Percentiles rank a stretch among this genome's conserved stretches.
Evolutionary conservation across 2,797 vertebrate genomes (phyloP).

Genomic region (Apodemus agrarius): DNA sequence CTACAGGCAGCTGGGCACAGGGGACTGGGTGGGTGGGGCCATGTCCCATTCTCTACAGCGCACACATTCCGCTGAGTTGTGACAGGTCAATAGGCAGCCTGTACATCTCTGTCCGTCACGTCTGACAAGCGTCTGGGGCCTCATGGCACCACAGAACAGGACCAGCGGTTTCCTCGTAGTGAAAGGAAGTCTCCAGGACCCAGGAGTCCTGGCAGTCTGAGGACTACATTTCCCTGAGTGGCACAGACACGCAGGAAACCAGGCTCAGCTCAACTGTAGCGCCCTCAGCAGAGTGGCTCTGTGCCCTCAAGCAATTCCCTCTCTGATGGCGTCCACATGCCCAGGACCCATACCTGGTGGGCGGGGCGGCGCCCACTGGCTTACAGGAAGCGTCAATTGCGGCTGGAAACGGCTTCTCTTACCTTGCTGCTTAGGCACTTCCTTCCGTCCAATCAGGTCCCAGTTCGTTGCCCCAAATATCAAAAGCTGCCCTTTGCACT

Average conservation of each 20-base stretch:
- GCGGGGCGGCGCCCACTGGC: neutral
- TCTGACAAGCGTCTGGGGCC: neutral
- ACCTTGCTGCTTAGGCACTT: constrained; percentile 99
- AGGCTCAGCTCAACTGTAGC: neutral
- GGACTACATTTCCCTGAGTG: neutral
- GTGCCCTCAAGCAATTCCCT: neutral
- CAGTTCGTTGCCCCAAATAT: constrained; percentile 98
- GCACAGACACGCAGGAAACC: neutral
- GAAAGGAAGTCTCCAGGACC: neutral
- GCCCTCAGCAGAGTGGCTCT: neutral
- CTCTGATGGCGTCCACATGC: neutral
- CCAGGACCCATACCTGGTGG: neutral
- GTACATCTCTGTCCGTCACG: neutral
- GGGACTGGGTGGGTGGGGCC: neutral
- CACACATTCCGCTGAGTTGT: neutral
- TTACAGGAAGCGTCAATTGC: rapidly evolving
- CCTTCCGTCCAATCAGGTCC: constrained; percentile 98
- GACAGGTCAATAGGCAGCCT: neutral
- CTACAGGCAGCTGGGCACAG: neutral
- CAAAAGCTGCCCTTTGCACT: constrained; percentile 94
- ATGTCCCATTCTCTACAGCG: neutral
- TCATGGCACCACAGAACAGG: neutral
- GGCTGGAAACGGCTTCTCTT: constrained; percentile 18
- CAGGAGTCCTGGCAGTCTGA: neutral
- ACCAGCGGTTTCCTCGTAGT: neutral